Evolutionary conservation across 2,797 vertebrate genomes (phyloP).

Genomic region (Acanthurus tractus): DNA sequence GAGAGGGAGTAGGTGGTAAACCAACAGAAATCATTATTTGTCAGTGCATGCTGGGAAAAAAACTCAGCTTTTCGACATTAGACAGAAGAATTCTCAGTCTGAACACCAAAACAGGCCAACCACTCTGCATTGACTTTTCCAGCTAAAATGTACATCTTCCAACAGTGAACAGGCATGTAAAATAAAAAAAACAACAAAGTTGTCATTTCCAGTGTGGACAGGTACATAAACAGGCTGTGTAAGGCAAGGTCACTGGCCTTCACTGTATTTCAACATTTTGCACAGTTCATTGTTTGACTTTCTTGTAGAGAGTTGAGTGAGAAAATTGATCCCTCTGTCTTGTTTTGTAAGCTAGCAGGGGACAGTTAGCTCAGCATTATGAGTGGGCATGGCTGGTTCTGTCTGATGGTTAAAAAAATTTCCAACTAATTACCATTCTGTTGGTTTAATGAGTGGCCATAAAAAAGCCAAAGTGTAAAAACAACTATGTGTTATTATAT

Average conservation of each 20-base stretch:
- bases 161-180: background rate
- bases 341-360: no score
- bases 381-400: no score
- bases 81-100: conserved; percentile 10
- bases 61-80: conserved; percentile 1
- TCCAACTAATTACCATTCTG: no score
- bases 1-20: conserved; percentile 51
- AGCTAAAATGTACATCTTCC: conserved; percentile 20
- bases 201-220: background rate
- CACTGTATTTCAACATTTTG: background rate
- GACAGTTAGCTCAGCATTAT: no score
- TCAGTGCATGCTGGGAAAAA: background rate
- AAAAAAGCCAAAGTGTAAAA: background rate
- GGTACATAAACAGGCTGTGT: background rate
- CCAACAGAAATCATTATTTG: conserved; percentile 19
- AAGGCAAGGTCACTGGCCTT: background rate
- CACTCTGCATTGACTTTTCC: conserved; percentile 12
- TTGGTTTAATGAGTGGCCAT: no score
- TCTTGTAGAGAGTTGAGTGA: no score
- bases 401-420: no score
- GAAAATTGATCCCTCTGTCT: no score
- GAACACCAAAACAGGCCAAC: conserved; percentile 10
- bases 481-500: background rate
- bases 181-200: background rate
- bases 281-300: no score